Evolutionary conservation across 2,888 invertebrate species (phyloP).

Genomic region (Steinernema hermaphroditum): DNA sequence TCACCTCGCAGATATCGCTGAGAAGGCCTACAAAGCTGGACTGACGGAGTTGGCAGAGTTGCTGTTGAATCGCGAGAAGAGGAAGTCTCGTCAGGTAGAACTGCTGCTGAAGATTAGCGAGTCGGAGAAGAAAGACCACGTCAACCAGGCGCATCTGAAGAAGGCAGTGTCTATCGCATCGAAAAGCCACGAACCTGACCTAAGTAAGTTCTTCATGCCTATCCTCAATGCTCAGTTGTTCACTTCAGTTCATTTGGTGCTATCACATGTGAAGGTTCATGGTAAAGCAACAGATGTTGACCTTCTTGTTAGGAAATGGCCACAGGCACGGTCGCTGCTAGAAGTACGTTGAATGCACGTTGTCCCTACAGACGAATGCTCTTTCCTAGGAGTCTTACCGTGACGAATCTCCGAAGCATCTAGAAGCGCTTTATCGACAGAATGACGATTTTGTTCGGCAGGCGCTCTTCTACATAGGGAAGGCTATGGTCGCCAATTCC

Average conservation of each 20-base stretch:
- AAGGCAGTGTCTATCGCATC: constrained; percentile 42
- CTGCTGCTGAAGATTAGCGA: constrained; percentile 41
- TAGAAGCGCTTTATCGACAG: constrained; percentile 45
- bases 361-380: too few relatives aligned
- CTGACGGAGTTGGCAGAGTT: constrained; percentile 38
- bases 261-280: constrained; percentile 38
- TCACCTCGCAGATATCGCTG: constrained; percentile 38
- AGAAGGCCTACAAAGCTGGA: constrained; percentile 38
- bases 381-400: not conserved
- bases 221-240: too few relatives aligned
- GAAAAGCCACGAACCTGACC: constrained; percentile 48
- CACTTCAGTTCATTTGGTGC: constrained; percentile 45
- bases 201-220: constrained; percentile 36
- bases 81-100: constrained; percentile 41
- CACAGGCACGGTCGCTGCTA: constrained; percentile 43
- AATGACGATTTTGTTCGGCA: constrained; percentile 46
- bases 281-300: constrained; percentile 39
- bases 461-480: constrained; percentile 40
- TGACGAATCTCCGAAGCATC: constrained; percentile 42
- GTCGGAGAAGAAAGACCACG: constrained; percentile 28
- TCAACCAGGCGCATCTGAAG: constrained; percentile 29
- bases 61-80: constrained; percentile 42
- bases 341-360: too few relatives aligned
- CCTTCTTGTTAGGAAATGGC: constrained; percentile 41
- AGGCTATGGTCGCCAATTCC: constrained; percentile 27